A percentile compares a stretch with the other conserved stretches of the same genome.
Conservation (phyloP, 2,113 vertebrate species). For the Phyllostomus hastatus region DNA sequence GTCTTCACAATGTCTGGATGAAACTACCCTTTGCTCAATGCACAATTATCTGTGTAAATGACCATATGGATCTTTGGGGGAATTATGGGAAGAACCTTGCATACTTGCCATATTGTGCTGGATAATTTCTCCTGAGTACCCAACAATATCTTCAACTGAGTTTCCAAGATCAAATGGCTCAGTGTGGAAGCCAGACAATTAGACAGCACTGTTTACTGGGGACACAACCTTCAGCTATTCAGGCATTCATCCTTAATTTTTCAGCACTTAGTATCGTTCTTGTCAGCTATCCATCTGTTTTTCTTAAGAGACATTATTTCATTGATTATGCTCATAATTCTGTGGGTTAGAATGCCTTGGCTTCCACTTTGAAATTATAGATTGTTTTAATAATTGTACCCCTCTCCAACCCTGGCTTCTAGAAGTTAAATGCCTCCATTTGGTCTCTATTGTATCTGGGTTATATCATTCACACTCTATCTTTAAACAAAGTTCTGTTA, state of each 20-base stretch:
- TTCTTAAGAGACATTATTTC: background rate
- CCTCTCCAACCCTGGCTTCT: accelerated
- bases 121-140: background rate
- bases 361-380: background rate
- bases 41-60: background rate
- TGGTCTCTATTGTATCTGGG: background rate
- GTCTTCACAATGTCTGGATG: background rate
- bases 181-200: background rate
- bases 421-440: background rate
- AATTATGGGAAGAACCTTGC: background rate
- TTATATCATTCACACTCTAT: background rate
- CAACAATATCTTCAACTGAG: background rate
- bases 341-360: background rate
- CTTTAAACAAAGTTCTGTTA: background rate
- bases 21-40: background rate
- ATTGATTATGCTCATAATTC: background rate
- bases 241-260: background rate
- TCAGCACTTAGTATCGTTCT: background rate
- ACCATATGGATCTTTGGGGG: background rate
- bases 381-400: background rate
- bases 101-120: background rate
- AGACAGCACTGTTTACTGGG: background rate
- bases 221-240: background rate
- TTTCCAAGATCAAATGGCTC: background rate
- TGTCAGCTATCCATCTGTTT: background rate